phyloP scores from a whole-genome alignment of 2,888 invertebrate species.

The Platycheirus rosarum region DNA sequence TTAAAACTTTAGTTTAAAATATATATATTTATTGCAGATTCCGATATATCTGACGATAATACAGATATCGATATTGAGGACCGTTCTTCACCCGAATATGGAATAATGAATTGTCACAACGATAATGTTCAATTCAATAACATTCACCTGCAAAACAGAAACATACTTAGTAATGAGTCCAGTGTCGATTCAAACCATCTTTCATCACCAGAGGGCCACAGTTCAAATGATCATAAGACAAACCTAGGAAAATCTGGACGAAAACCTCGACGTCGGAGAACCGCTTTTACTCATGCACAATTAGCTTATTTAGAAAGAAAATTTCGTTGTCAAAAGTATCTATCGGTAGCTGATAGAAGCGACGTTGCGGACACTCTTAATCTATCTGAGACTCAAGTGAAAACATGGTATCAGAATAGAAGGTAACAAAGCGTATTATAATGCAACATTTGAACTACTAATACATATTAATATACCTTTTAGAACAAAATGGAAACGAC shows the following conservation, averaged over 20 bases:
- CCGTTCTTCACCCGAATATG: conserved; percentile 81
- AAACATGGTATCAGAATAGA: conserved; percentile 91
- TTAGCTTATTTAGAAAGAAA: conserved; percentile 95
- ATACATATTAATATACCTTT: not conserved
- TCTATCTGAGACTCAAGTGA: conserved; percentile 96
- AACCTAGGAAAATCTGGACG: conserved; percentile 84
- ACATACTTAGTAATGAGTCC: conserved; percentile 77
- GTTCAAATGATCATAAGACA: conserved; percentile 78
- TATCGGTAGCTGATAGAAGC: conserved; percentile 95
- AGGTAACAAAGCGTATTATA: conserved; percentile 77
- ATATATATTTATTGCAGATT: conserved; percentile 75
- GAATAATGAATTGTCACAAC: conserved; percentile 77
- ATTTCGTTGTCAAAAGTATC: conserved; percentile 95
- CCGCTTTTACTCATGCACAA: conserved; percentile 97
- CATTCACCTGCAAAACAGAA: conserved; percentile 75
- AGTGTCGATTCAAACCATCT: conserved; percentile 79
- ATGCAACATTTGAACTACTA: not conserved
- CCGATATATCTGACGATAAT: conserved; percentile 81
- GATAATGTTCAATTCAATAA: conserved; percentile 54
- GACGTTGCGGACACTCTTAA: conserved; percentile 95
- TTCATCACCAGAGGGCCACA: conserved; percentile 72
- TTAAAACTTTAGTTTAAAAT: too few species aligned
- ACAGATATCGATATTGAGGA: conserved; percentile 83
- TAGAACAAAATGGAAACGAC: conserved; percentile 93
- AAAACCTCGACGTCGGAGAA: conserved; percentile 92